Evolutionary conservation across 2,888 invertebrate genomes (phyloP).

Genomic region (Scrobipalpa atriplicella): DNA sequence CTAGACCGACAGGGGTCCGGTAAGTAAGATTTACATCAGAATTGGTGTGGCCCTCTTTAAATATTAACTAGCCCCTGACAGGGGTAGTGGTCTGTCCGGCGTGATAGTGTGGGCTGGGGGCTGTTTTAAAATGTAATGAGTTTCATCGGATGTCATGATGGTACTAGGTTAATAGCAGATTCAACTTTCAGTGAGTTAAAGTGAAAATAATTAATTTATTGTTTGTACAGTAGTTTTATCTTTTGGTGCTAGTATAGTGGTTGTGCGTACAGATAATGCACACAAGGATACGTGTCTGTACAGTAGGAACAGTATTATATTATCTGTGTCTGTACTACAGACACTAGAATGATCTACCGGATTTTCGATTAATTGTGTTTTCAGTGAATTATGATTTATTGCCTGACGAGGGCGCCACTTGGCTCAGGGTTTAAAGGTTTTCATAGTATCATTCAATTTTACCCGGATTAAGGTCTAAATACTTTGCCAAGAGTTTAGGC

Average conservation of each 20-base stretch:
- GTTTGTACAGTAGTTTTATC: no score
- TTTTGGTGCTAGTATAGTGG: no score
- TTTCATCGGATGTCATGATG: not conserved
- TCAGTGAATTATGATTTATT: no score
- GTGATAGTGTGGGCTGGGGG: constrained; percentile 24
- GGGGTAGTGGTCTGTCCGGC: constrained; percentile 39
- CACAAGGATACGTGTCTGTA: no score
- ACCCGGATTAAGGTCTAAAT: not conserved
- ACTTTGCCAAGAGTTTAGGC: not conserved
- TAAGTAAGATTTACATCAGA: constrained; percentile 51
- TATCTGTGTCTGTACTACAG: no score
- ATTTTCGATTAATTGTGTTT: no score
- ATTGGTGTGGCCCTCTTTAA: constrained; percentile 48
- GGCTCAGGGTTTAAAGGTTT: no score
- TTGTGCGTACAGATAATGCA: not conserved
- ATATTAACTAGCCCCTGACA: constrained; percentile 57
- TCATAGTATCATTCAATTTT: not conserved
- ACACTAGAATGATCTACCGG: no score
- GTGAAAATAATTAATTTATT: no score
- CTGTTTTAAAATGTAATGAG: constrained; percentile 8
- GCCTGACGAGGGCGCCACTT: no score
- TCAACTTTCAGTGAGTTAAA: no score
- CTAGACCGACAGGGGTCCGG: constrained; percentile 44
- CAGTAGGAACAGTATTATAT: no score
- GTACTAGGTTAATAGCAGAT: not conserved